Conservation (phyloP, 2,888 invertebrate genomes). For the Cantharis nigra region DNA sequence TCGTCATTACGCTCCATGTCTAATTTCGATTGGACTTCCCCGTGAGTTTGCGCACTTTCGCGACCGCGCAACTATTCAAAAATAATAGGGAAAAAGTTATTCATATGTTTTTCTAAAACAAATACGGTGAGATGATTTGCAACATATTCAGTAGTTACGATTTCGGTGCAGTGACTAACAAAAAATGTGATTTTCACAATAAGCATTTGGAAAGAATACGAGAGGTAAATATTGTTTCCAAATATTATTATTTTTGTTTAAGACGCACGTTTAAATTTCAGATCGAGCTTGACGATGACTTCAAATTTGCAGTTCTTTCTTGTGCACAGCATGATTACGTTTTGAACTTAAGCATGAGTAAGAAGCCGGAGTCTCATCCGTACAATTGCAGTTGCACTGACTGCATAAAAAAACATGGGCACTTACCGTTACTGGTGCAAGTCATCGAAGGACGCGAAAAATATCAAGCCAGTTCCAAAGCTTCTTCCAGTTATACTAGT, state of each 20-base stretch:
- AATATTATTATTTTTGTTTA: not conserved
- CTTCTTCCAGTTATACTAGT: not conserved
- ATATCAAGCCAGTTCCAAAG: not conserved
- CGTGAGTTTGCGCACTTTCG: constrained; percentile 18
- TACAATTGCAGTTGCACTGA: constrained; percentile 28
- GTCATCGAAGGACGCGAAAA: constrained; percentile 29
- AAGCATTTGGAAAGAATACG: not conserved
- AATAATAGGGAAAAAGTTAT: constrained; percentile 19
- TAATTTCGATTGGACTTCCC: constrained; percentile 18
- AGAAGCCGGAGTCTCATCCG: constrained; percentile 7
- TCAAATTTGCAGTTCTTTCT: not conserved
- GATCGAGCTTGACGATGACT: not conserved
- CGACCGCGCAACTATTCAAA: constrained; percentile 14
- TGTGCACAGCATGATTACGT: not conserved
- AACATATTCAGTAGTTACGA: constrained; percentile 4
- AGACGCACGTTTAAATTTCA: not conserved
- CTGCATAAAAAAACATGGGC: constrained; percentile 31
- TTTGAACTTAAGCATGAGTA: not conserved
- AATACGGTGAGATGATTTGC: constrained; percentile 10
- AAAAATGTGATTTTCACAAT: not conserved
- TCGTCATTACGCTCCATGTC: not conserved
- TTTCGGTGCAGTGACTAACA: not conserved
- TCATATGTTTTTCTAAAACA: constrained; percentile 16
- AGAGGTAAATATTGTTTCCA: not conserved
- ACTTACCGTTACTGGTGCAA: constrained; percentile 30